phyloP scores from a whole-genome alignment of 2,888 invertebrate genomes.

The Lycophotia porphyrea region DNA sequence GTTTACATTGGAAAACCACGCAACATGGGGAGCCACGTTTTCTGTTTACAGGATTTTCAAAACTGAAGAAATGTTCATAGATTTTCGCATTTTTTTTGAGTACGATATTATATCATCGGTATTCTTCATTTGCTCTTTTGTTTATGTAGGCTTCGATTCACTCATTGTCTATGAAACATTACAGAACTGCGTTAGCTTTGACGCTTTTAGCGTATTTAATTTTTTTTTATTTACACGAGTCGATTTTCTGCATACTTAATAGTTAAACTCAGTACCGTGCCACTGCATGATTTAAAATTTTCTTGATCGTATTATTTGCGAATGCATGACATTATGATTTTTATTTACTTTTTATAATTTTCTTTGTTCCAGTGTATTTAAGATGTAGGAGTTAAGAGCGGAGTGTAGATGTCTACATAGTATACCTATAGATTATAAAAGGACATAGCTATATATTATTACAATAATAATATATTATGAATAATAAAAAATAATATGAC shows the following conservation, averaged over 20 bases:
- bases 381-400: conserved; percentile 87
- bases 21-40: not conserved
- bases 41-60: not conserved
- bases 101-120: not conserved
- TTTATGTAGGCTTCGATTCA: not conserved
- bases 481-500: conserved; percentile 80
- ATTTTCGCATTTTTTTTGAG: not conserved
- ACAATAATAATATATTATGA: conserved; percentile 90
- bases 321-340: conserved; percentile 68
- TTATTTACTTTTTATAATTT: conserved; percentile 80
- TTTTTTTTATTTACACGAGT: not conserved
- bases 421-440: conserved; percentile 89
- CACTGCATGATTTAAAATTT: conserved; percentile 14
- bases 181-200: not conserved
- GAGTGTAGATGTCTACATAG: conserved; percentile 90
- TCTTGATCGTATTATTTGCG: conserved; percentile 1
- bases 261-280: too few relatives aligned
- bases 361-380: conserved; percentile 90
- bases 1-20: not conserved
- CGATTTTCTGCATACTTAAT: not conserved
- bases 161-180: not conserved
- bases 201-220: not conserved
- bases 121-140: not conserved
- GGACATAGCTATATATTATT: conserved; percentile 90
- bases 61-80: not conserved